A percentile compares a stretch with the other conserved stretches of the same genome.
phyloP scores from a whole-genome alignment of 2,113 vertebrate species.

The Okapia johnstoni region DNA sequence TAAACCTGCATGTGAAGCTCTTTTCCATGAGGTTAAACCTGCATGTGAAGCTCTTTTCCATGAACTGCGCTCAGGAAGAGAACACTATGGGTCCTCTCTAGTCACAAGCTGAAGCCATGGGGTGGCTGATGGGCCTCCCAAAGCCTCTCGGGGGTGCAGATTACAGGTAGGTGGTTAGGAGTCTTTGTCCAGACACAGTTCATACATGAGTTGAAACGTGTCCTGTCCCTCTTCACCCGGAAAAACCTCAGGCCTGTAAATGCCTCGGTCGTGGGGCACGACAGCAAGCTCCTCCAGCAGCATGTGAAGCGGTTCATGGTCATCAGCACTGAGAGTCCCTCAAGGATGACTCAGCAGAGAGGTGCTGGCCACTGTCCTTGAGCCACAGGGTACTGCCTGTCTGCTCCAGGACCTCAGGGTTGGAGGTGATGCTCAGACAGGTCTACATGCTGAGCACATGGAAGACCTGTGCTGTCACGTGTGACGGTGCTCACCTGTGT shows the following conservation, averaged over 20 bases:
- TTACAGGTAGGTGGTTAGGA: fast-evolving
- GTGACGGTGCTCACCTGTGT: fast-evolving
- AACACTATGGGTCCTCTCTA: background rate
- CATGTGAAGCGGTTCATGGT: fast-evolving
- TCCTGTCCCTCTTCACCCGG: background rate
- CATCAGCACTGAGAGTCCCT: fast-evolving
- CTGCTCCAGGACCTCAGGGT: background rate
- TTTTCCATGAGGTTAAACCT: fast-evolving
- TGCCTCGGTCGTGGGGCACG: fast-evolving
- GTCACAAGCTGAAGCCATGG: fast-evolving
- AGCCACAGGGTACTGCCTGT: background rate
- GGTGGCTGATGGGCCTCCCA: background rate
- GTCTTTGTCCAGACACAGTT: background rate
- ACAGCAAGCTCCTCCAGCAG: background rate
- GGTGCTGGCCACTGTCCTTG: fast-evolving
- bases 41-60: fast-evolving
- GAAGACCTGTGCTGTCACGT: fast-evolving
- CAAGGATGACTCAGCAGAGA: background rate
- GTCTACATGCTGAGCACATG: fast-evolving
- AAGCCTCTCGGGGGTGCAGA: background rate
- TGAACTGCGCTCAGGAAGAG: background rate
- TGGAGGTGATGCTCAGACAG: background rate
- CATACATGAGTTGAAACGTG: background rate
- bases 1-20: no score
- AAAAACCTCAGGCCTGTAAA: fast-evolving